Conservation (phyloP, 2,888 invertebrate genomes). For the Pachydiplax longipennis region DNA sequence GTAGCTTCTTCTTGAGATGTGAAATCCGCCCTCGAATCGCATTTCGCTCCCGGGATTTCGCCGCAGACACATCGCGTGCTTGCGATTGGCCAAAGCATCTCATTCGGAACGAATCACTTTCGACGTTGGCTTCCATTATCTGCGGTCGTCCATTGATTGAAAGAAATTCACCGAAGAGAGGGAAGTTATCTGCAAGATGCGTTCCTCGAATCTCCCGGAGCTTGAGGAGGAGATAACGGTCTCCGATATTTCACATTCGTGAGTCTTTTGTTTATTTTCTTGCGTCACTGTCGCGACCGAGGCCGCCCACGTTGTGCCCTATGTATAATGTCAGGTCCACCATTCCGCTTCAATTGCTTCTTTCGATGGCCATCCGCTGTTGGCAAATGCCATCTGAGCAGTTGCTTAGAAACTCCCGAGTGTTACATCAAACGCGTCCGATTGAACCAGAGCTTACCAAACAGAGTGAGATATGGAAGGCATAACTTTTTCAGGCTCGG, state of each 20-base stretch:
- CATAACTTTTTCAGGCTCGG: too few relatives aligned
- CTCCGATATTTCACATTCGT: neutral
- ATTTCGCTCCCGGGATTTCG: neutral
- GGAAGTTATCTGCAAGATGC: neutral
- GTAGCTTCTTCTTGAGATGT: too few relatives aligned
- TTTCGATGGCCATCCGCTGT: neutral
- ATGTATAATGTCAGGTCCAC: neutral
- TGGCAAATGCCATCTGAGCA: neutral
- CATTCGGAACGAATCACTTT: slow-evolving; percentile 26
- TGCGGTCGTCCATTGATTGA: neutral
- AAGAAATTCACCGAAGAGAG: neutral
- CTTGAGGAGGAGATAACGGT: neutral
- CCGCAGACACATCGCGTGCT: neutral
- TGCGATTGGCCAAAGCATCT: neutral
- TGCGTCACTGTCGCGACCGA: neutral
- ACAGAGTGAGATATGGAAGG: neutral
- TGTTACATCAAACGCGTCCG: neutral
- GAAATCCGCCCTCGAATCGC: neutral
- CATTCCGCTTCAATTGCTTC: neutral
- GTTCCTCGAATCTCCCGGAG: neutral
- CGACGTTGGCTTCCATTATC: neutral
- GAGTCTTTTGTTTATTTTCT: neutral
- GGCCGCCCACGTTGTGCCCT: neutral
- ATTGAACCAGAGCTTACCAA: neutral
- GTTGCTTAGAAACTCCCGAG: neutral